Evolutionary conservation across 1,140 invertebrate genomes (phyloP), one percentile per base, ranked within the genome.

Genomic region (Aporrectodea caliginosa): DNA sequence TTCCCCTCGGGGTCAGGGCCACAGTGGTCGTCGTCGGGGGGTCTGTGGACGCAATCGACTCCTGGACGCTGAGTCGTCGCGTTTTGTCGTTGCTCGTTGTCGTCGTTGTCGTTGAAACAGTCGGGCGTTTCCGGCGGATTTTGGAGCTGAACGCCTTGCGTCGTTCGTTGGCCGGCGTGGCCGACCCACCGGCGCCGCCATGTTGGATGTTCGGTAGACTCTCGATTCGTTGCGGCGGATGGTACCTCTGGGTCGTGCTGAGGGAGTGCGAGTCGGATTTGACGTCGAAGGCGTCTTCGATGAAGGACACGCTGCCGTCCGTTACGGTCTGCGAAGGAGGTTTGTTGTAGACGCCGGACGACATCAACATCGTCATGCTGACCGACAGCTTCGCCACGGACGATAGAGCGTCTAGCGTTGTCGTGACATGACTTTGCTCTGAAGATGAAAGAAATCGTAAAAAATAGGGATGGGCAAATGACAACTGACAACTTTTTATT

Each of bases 351-450:
- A 79, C 30, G 2, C 78, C 78, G 22, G 80, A 81, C 16, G 80
- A 81, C 76, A 81, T 81, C 22, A 76, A 69, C 80, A 81, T 81
- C 34, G 80, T 81, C 80, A 81, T 81, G 80, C 70, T 73, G 31
- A 81, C 77, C 16, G 80, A 81, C 22, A 81, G 77, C 1, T 76
- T 79, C 14, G 80, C 80, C 34, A 81, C 80, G 16, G 80, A 81
- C 6, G 69, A 73, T 32, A 81, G 75, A 12, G 80, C 80, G 77
- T 76, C 70, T 33, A 81, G 12, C 16, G 80, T 81, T n/a, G 80
- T 78, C 14, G 78, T 81, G 16, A 78, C 77, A 27, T 76, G 34
- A 16, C 77, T 27, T 16, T 68, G 80, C 6, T 69, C 80, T 81
- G 29, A 35, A 73, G n/a, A n/a, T n/a, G n/a, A n/a, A n/a, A n/a